Base-by-base conservation (phyloP, 2,888 invertebrate species). In the Lissonota sp. region DNA sequence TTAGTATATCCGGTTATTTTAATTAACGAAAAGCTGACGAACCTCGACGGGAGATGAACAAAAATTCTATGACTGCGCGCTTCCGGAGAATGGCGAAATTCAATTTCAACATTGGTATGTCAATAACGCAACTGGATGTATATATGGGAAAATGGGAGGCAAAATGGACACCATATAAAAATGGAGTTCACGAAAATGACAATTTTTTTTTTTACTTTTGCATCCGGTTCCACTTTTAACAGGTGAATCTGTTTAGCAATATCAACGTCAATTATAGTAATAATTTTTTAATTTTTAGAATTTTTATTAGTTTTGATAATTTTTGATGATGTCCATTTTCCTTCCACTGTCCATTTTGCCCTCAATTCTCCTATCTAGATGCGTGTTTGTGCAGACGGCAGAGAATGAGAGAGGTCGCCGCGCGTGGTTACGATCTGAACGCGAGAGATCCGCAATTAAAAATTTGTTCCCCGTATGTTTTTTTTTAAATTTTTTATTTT, bases 401-500 rank as follows among this genome's bases (percentile, higher is more conserved):
- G 14, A 53, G 14, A 53, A 12, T 53, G 14, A 53, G 40, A 51
- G 58, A 69, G 49, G 53, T 62, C 53, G 55, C 62, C 49, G 49
- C 5, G 5, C 46, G 58, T 26, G 26, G 26, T 62, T 58, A n/a
- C 12, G 37, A 69, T 40, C 26, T 26, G 42, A 72, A 51, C 57
- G 57, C 26, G 26, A 8, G 64, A 14, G 66, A 70, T 66, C 57
- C 53, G 53, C 66, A 70, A 77, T 82, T 73, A 79, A 82, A 79
- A 78, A 79, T 72, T 67, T 26, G 57, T 70, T 62, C 14, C 7
- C 26, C 26, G 26, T 26, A 26, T 26, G 26, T 26, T 26, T 26
- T 26, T 26, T 26, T 26, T 26, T 26, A 26, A 26, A 26, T 26
- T 26, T 26, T 26, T 26, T 26, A 26, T 26, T 26, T 7, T 63